A percentile compares a stretch with the other conserved stretches of the same genome.
These are phyloP conservation scores for Halcyon malimbica DNA, from an alignment of 2,113 vertebrate genomes.

Conservation along the genomic window DNA sequence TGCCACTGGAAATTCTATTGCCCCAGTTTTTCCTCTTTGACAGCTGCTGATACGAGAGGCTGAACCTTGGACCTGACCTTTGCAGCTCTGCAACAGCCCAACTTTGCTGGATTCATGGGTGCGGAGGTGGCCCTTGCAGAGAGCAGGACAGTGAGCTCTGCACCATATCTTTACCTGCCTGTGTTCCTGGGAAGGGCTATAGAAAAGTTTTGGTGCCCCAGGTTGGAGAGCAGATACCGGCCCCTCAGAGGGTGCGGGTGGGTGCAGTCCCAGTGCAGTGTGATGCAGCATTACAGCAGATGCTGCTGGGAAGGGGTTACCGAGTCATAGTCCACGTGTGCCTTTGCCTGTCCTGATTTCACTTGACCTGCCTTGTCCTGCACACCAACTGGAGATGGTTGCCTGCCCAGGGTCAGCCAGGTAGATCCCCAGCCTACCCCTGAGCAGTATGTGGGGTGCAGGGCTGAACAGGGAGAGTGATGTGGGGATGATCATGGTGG, in stretches of 20 bases:
- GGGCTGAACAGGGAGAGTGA: background rate
- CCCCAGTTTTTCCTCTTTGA: background rate
- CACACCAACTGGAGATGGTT: background rate
- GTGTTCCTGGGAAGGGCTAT: background rate
- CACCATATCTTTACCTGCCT: rapidly evolving
- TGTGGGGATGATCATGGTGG: rapidly evolving
- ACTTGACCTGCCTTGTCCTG: background rate
- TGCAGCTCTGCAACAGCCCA: background rate
- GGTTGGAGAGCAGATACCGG: background rate
- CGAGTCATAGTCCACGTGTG: rapidly evolving
- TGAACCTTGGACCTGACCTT: slow-evolving; percentile 44
- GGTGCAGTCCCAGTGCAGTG: background rate
- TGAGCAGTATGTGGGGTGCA: rapidly evolving
- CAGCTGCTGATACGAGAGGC: background rate
- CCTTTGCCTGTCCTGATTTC: background rate
- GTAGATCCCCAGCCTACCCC: background rate
- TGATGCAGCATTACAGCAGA: background rate
- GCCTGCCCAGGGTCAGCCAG: background rate
- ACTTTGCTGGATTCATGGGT: background rate
- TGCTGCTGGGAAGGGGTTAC: background rate
- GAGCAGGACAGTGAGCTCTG: background rate
- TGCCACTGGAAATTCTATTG: slow-evolving; percentile 14
- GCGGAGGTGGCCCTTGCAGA: background rate
- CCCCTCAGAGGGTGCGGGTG: background rate
- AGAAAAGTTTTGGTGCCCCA: background rate